Evolutionary conservation across 2,888 invertebrate species (phyloP), one percentile per base, ranked within the genome.

Genomic region (Hedychridium roseum): DNA sequence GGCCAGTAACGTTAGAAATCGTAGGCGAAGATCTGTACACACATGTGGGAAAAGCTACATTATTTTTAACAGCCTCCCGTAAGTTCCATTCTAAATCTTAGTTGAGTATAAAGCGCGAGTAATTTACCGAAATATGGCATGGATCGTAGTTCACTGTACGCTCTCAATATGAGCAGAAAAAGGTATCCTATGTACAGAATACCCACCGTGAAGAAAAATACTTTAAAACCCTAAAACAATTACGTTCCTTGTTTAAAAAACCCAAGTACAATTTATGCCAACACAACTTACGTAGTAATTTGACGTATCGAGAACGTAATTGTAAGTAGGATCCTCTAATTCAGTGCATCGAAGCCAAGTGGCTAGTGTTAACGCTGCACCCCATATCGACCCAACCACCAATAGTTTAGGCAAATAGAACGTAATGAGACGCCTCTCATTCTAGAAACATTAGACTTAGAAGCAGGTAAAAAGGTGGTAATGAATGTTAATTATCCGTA

Each of bases 51-150:
- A 38, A 23, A 7, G 35, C 2, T 43, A 9, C n/a, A 21, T 3
- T 15, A 12, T n/a, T 18, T 26, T 26, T 21, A 7, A 6, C n/a
- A 17, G 15, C 11, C 17, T 28, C 14, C 28, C 17, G 3, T 40
- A 35, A 39, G 32, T 9, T 18, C 11, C 3, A 20, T 23, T 5
- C 6, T 27, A 9, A 28, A 27, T 17, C 14, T 21, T n/a, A 20
- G 38, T 38, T 34, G 15, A 21, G 28, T 32, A 21, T 34, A 39
- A 14, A 31, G 32, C 11, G 2, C 6, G 17, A 3, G n/a, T 14
- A 38, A 37, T 49, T 88, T 82, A 97, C 97, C 97, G 81, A 98
- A 97, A 82, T 92, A 97, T 54, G 97, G 97, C 97, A 98, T 97
- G 27, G 93, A 91, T 70, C 96, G 85, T 40, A 98, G 83, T 80